Evolutionary conservation across 92 coral and sea anemone genomes (phyloP).

Genomic region (Chrysogorgia sp.): DNA sequence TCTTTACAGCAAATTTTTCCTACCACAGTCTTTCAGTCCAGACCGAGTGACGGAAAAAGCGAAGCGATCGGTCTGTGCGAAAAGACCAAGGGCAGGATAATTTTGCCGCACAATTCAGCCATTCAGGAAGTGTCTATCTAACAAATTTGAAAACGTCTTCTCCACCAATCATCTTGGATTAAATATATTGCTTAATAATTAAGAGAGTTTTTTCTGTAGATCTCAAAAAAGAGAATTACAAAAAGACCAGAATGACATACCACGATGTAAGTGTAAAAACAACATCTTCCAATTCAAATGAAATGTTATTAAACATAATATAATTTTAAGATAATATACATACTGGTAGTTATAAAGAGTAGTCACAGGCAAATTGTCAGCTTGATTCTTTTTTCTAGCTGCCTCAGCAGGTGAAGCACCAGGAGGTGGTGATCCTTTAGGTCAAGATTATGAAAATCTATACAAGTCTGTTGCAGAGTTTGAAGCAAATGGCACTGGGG

Average conservation of each 20-base stretch:
- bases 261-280: conserved; percentile 6
- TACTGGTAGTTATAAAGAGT: too few relatives aligned
- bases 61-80: too few relatives aligned
- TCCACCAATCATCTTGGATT: too few relatives aligned
- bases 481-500: conserved; percentile 75
- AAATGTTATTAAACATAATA: too few relatives aligned
- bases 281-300: not conserved
- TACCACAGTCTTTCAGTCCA: too few relatives aligned
- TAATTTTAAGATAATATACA: too few relatives aligned
- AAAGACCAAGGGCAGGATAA: too few relatives aligned
- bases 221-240: conserved; percentile 12
- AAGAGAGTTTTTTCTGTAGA: not conserved
- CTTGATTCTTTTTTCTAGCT: not conserved
- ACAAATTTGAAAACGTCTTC: too few relatives aligned
- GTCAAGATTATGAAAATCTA: conserved; percentile 63
- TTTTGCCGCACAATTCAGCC: too few relatives aligned
- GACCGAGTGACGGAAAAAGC: not conserved
- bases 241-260: conserved; percentile 6
- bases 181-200: not conserved
- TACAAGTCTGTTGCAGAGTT: conserved; percentile 79
- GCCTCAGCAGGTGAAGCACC: not conserved
- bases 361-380: too few relatives aligned
- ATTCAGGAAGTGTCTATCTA: too few relatives aligned
- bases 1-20: too few relatives aligned
- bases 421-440: conserved; percentile 1